Evolutionary conservation across 2,797 vertebrate genomes (phyloP).

Genomic region (Alcedo atthis): DNA sequence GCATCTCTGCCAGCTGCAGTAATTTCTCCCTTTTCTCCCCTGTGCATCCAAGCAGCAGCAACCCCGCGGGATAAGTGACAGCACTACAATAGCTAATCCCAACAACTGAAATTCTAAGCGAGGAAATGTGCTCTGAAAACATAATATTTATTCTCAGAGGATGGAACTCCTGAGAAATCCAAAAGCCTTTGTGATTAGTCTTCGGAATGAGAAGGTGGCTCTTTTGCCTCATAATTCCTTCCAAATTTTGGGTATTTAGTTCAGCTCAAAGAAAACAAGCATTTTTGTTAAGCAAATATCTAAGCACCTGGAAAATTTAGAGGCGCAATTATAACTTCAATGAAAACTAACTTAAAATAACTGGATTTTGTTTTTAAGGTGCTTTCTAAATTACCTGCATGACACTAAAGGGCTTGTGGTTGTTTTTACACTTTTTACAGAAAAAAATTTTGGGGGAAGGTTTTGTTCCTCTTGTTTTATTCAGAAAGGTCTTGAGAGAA

Average conservation of each 20-base stretch:
- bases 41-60: conserved; percentile 34
- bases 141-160: conserved; percentile 23
- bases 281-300: conserved; percentile 46
- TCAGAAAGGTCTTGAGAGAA: background rate
- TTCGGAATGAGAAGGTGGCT: background rate
- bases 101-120: background rate
- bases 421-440: background rate
- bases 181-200: conserved; percentile 22
- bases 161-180: conserved; percentile 18
- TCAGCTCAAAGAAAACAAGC: conserved; percentile 30
- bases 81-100: conserved; percentile 44
- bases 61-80: background rate
- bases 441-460: background rate
- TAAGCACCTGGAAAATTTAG: conserved; percentile 10
- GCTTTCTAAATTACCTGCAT: background rate
- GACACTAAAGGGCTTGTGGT: background rate
- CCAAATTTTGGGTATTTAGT: conserved; percentile 18
- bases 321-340: background rate
- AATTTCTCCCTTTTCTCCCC: conserved; percentile 57
- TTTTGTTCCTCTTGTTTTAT: background rate
- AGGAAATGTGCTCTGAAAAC: conserved; percentile 48
- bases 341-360: background rate
- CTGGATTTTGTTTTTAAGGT: background rate
- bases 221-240: background rate
- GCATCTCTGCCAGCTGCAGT: background rate